phyloP scores from a whole-genome alignment of 2,888 invertebrate genomes.

The Pammene fasciana region DNA sequence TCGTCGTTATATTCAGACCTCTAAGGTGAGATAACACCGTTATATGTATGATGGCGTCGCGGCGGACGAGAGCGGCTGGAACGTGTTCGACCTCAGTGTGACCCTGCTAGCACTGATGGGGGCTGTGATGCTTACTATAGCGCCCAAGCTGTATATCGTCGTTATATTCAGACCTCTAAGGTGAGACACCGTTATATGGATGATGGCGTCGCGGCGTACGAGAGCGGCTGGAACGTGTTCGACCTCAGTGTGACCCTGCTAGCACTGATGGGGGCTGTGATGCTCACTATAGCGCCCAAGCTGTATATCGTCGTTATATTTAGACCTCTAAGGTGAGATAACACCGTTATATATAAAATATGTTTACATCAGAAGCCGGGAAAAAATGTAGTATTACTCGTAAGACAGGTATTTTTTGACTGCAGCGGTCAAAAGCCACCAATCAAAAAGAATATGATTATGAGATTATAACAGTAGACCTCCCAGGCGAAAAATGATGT shows the following conservation, averaged over 20 bases:
- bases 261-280: constrained; percentile 86
- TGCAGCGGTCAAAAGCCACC: too few species aligned
- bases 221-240: constrained; percentile 93
- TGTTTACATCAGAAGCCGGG: too few species aligned
- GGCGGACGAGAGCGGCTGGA: constrained; percentile 92
- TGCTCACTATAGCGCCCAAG: constrained; percentile 86
- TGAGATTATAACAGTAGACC: too few species aligned
- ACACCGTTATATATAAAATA: constrained; percentile 64
- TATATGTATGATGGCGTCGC: constrained; percentile 84
- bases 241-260: constrained; percentile 88
- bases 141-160: constrained; percentile 87
- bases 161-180: constrained; percentile 88
- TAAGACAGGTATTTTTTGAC: too few species aligned
- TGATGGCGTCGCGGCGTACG: constrained; percentile 88
- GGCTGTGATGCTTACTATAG: constrained; percentile 85
- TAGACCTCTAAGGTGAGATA: constrained; percentile 85
- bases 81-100: constrained; percentile 89
- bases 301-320: constrained; percentile 89
- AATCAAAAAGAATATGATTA: too few species aligned
- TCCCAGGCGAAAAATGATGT: too few species aligned
- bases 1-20: constrained; percentile 89
- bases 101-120: constrained; percentile 87
- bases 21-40: constrained; percentile 72
- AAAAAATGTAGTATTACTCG: too few species aligned
- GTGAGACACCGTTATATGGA: constrained; percentile 67